phyloP scores from a whole-genome alignment of 1,140 invertebrate species.

The Sesamia nonagrioides region DNA sequence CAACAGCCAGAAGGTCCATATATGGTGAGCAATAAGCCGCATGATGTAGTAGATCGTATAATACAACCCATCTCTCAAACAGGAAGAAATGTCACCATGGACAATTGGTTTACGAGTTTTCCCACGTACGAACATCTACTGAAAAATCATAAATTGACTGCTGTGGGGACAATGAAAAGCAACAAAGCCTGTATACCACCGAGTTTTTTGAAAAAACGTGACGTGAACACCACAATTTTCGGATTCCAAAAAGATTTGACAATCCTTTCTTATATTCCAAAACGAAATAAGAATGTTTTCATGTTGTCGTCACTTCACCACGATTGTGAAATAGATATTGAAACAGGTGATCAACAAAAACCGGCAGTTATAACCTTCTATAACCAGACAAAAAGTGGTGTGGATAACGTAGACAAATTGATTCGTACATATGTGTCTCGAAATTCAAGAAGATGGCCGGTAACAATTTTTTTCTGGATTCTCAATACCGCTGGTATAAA shows the following conservation, averaged over 20 bases:
- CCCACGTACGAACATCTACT: not conserved
- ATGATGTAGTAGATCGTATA: constrained; percentile 29
- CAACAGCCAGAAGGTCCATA: not conserved
- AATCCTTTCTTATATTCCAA: not conserved
- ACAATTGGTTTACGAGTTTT: not conserved
- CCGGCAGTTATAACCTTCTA: not conserved
- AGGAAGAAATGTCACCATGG: not conserved
- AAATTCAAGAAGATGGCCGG: not conserved
- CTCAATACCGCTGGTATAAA: not conserved
- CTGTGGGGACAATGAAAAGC: too few relatives aligned
- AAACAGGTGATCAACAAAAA: not conserved
- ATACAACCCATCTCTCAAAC: constrained; percentile 5
- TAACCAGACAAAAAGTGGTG: not conserved
- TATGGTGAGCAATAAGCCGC: constrained; percentile 11
- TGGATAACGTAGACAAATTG: not conserved
- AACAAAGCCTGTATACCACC: not conserved
- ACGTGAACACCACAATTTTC: too few relatives aligned
- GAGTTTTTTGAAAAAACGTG: too few relatives aligned
- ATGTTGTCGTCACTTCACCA: not conserved
- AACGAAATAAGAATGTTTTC: not conserved
- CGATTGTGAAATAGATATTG: not conserved
- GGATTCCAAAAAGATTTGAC: not conserved
- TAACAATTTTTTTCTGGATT: not conserved
- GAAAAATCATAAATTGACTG: not conserved
- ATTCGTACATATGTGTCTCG: not conserved